Conservation (phyloP, 2,797 vertebrate genomes). For the Columba guinea region DNA sequence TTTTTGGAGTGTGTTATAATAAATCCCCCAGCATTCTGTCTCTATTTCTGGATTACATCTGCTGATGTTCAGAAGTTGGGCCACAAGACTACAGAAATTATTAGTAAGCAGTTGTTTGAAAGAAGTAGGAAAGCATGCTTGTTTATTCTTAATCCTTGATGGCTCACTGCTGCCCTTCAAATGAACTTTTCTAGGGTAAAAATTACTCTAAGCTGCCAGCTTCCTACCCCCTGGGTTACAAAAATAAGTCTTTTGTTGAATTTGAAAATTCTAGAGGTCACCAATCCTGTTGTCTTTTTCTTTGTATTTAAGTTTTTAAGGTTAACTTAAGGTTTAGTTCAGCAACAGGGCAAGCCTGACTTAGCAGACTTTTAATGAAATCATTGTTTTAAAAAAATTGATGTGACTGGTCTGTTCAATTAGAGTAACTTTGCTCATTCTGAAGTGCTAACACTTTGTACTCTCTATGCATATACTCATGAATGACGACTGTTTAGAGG, state of each 20-base stretch:
- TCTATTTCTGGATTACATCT: not conserved
- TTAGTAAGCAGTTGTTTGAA: not conserved
- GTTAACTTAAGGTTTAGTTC: conserved; percentile 13
- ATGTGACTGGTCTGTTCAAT: not conserved
- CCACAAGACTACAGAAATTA: not conserved
- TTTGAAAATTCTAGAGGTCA: not conserved
- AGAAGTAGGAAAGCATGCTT: not conserved
- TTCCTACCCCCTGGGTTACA: not conserved
- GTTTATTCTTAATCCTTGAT: not conserved
- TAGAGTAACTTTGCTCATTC: not conserved
- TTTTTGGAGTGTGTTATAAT: not conserved
- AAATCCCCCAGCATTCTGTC: not conserved
- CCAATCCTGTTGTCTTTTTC: not conserved
- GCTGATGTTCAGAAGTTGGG: not conserved
- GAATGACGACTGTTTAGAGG: not conserved
- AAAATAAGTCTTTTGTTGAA: not conserved
- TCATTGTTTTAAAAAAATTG: not conserved
- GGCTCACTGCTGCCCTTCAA: not conserved
- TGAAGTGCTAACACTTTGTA: not conserved
- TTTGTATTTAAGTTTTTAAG: not conserved
- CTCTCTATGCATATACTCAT: not conserved
- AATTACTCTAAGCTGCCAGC: not conserved
- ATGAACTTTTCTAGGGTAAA: not conserved
- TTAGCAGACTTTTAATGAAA: conserved; percentile 28
- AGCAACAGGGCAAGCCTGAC: not conserved